Conservation (phyloP, 2,113 vertebrate genomes). For the Callochromis pleurospilus region DNA sequence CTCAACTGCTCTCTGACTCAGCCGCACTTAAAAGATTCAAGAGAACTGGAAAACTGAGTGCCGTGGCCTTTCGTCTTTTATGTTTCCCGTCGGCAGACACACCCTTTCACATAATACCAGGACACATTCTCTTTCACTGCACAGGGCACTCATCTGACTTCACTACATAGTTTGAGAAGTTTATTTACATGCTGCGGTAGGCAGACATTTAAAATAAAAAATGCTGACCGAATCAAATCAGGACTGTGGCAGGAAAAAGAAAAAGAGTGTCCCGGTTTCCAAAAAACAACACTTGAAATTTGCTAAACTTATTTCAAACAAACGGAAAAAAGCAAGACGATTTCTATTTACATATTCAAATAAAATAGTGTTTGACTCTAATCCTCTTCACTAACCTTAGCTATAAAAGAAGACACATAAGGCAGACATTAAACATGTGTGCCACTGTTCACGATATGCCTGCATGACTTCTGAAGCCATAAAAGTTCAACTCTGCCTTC, state of each 20-base stretch:
- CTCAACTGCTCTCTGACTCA: neutral
- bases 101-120: slow-evolving; percentile 15
- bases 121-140: neutral
- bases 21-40: neutral
- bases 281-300: neutral
- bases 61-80: neutral
- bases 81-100: neutral
- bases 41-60: slow-evolving; percentile 1
- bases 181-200: neutral
- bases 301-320: neutral
- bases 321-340: fast-evolving
- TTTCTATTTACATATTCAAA: fast-evolving
- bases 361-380: neutral
- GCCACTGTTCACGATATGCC: neutral
- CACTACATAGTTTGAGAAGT: neutral
- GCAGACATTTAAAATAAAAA: neutral
- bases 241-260: neutral
- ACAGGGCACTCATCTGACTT: neutral
- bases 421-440: neutral
- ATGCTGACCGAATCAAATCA: neutral
- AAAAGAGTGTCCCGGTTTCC: neutral
- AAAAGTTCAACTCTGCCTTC: neutral
- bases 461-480: neutral
- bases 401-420: neutral
- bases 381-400: neutral